Percentiles rank a stretch among this genome's conserved stretches.
Conservation (phyloP, 2,888 invertebrate genomes). For the Perdita meconis region DNA sequence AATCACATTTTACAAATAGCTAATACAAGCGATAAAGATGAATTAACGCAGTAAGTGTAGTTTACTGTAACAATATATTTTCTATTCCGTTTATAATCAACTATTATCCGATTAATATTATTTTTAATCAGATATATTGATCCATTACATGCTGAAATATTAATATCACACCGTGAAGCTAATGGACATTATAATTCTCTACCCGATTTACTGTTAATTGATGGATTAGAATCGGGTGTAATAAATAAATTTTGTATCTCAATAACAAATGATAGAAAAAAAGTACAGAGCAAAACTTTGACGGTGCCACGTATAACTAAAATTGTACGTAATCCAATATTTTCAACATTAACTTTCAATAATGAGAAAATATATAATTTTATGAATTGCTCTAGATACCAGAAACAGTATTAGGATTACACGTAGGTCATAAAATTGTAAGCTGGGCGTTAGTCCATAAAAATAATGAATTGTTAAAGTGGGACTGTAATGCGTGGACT, state of each 20-base stretch:
- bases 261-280: background rate
- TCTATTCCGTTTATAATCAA: background rate
- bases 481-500: slow-evolving; percentile 1
- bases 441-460: slow-evolving; percentile 44
- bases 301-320: no score
- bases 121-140: slow-evolving; percentile 23
- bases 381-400: slow-evolving; percentile 19
- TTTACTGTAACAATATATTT: background rate
- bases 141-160: background rate
- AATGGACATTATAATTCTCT: slow-evolving; percentile 33
- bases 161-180: slow-evolving; percentile 13
- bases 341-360: background rate
- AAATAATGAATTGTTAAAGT: slow-evolving; percentile 27
- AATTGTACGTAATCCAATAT: no score
- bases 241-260: slow-evolving; percentile 1
- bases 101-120: no score
- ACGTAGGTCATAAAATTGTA: slow-evolving; percentile 41
- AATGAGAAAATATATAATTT: background rate
- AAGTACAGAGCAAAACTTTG: background rate
- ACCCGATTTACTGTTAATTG: slow-evolving; percentile 25
- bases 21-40: slow-evolving; percentile 5
- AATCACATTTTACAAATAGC: slow-evolving; percentile 16
- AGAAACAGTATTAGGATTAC: slow-evolving; percentile 35
- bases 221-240: background rate
- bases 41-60: slow-evolving; percentile 31